phyloP scores from a whole-genome alignment of 2,888 invertebrate species.

The Lamproptera curius region DNA sequence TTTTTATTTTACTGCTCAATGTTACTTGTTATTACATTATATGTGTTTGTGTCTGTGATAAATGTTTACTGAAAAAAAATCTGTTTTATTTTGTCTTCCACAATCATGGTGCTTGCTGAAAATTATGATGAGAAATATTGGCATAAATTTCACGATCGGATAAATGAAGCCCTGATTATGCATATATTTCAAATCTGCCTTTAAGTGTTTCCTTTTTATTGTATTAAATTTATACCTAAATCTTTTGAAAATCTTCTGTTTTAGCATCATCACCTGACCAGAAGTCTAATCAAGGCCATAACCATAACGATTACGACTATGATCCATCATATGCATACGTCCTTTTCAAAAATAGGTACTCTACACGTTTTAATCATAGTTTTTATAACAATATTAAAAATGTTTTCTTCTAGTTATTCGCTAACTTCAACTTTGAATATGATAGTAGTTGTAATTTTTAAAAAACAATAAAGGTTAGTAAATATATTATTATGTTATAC shows the following conservation, averaged over 20 bases:
- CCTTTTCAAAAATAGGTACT: constrained; percentile 84
- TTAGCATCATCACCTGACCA: constrained; percentile 46
- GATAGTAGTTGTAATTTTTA: too few species aligned
- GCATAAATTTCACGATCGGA: neutral
- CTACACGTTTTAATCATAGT: neutral
- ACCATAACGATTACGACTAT: constrained; percentile 80
- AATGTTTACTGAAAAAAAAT: too few species aligned
- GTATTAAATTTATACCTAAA: neutral
- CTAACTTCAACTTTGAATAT: too few species aligned
- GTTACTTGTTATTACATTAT: constrained; percentile 25
- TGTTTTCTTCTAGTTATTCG: too few species aligned
- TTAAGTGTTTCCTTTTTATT: neutral
- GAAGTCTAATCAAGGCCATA: constrained; percentile 41
- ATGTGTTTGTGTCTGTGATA: constrained; percentile 17
- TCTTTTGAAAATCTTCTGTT: constrained; percentile 32
- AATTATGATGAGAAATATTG: constrained; percentile 1
- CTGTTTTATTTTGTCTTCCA: neutral
- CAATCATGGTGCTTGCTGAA: neutral
- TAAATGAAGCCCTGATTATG: neutral
- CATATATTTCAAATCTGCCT: constrained; percentile 5
- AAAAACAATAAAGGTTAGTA: too few species aligned
- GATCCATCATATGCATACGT: constrained; percentile 90
- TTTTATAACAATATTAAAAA: too few species aligned
- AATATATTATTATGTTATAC: too few species aligned
- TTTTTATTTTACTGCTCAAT: constrained; percentile 23